Base-by-base conservation (phyloP, 2,113 vertebrate species). In the Hippocampus abdominalis region DNA sequence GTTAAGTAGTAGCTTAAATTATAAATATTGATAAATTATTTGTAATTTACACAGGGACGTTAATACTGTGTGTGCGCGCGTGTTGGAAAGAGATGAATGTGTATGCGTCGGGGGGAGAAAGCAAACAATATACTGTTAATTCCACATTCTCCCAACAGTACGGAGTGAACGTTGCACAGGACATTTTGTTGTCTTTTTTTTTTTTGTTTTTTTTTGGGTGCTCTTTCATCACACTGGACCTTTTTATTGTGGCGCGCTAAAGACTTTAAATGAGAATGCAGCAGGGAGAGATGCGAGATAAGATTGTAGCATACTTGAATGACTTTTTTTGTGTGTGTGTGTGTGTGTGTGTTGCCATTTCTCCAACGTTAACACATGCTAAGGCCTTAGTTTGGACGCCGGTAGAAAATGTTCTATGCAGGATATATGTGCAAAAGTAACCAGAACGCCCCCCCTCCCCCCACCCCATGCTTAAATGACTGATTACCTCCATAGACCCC, bases 211-310 rank as follows among this genome's bases (percentile, higher is more conserved):
- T 8, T 57, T 57, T 57, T 57, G 83, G 89, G 89, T 92, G 89
- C 89, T 91, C 84, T 87, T 82, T 71, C 77, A 74, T 91, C 90
- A 90, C 92, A 93, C 91, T 93, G 92, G 91, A 93, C 89, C 87
- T 90, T 89, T 83, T 84, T 79, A 40, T 68, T 53, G 25, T 13
- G 40, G 23, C 6, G 23, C 3, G n/a, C 12, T 32, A 12, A 64
- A 64, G 62, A 64, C 62, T 64, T 64, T 39, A 64, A 64, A 64
- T 40, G 36, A 25, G 36, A 40, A 44, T 16, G 23, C 40, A 65
- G 25, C 42, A 66, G 42, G 64, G 25, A 46, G 40, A 42, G 64
- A 66, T 88, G 44, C 18, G 64, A 48, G 64, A 48, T 15, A 46
- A 83, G 87, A 88, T 83, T 85, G 83, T 91, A 90, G 86, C 83